Evolutionary conservation across 2,113 vertebrate species (phyloP), one percentile per base, ranked within the genome.

Genomic region (Acinonyx jubatus): DNA sequence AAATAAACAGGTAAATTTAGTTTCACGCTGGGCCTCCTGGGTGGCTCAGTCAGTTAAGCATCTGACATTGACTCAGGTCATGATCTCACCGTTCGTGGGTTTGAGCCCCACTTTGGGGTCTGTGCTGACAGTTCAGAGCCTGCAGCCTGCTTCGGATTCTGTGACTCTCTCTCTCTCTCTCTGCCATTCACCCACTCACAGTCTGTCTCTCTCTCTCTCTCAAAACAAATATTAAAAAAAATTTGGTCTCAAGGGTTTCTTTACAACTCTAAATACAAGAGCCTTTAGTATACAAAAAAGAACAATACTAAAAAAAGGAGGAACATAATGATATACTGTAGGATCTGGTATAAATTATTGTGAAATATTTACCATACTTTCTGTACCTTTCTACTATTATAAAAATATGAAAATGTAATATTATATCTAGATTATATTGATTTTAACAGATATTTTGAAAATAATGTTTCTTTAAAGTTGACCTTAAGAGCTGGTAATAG

Each of bases 31-130:
- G 57, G 18, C 8, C 21, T 7, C 21, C 21, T 61, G 57, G 57
- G 57, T 61, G 57, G 21, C 57, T 61, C 57, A 25, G 7, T 61
- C 8, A 3, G 8, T 61, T 61, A 23, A 61, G 57, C 6, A 21
- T 61, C 57, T 0, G 2, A 23, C 57, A 23, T 61, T 7, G 21
- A 8, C 57, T 61, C 57, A 61, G 57, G 57, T 61, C 57, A 23
- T 61, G 57, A 23, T 9, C 21, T 25, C 57, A 23, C 21, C 18
- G 8, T 61, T 61, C 21, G 7, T 25, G 57, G 57, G 21, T 9
- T 23, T 23, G 8, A 61, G 57, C 8, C 57, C 8, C 1, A 8
- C 21, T 3, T 61, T 8, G 7, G 3, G 7, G 2, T 61, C 21
- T 23, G 57, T 61, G 57, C 57, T 61, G 57, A 61, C 21, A 9